These are phyloP conservation scores for Smutsia gigantea DNA, from an alignment of 2,797 vertebrate species.

Conservation along the genomic window DNA sequence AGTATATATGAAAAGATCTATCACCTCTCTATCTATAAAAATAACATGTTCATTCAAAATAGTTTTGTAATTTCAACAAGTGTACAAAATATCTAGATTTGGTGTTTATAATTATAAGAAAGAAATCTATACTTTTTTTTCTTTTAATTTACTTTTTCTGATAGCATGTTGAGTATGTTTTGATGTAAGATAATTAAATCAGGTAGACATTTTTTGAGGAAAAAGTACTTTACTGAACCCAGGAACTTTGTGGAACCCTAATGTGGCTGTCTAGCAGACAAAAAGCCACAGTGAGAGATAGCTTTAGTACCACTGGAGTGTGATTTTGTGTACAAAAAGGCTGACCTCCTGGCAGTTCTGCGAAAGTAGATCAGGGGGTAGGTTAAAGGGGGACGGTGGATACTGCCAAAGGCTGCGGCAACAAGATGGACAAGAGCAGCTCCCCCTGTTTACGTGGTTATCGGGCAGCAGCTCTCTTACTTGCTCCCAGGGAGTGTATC, in stretches of 20 bases:
- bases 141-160: background rate
- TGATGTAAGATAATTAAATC: background rate
- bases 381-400: background rate
- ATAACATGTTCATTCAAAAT: background rate
- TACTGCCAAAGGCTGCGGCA: background rate
- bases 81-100: background rate
- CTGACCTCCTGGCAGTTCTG: background rate
- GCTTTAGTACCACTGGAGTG: background rate
- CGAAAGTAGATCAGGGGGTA: background rate
- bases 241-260: background rate
- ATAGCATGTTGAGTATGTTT: background rate
- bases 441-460: background rate
- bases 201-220: background rate
- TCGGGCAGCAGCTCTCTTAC: background rate
- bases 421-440: no score
- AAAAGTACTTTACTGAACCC: background rate
- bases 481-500: background rate
- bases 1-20: background rate
- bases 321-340: background rate
- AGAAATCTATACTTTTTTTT: background rate
- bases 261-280: background rate
- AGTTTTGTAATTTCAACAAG: background rate
- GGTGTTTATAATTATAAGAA: background rate
- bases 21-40: background rate
- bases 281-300: background rate